Conservation (phyloP, 2,797 vertebrate genomes). For the Siniperca undulata region DNA sequence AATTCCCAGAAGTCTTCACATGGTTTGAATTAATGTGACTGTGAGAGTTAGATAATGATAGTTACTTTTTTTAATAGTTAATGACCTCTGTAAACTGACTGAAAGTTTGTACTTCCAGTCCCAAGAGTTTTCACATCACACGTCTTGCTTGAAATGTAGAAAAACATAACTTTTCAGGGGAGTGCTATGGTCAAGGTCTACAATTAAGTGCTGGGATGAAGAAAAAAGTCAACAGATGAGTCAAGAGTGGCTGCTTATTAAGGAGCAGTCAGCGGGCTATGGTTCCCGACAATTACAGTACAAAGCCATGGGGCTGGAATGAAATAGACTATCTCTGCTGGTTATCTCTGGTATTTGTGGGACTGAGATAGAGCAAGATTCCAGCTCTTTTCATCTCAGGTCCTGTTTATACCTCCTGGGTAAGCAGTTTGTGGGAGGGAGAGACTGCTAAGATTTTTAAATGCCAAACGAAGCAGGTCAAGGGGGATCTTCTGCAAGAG, state of each 20-base stretch:
- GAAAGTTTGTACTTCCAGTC: constrained; percentile 18
- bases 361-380: constrained; percentile 76
- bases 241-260: constrained; percentile 40
- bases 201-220: constrained; percentile 39
- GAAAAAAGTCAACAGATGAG: constrained; percentile 48
- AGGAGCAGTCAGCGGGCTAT: constrained; percentile 30
- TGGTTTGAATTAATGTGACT: constrained; percentile 37
- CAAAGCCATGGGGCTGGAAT: constrained; percentile 63
- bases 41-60: constrained; percentile 51
- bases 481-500: constrained; percentile 8
- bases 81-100: constrained; percentile 25
- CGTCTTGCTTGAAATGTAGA: constrained; percentile 28
- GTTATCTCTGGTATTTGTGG: constrained; percentile 83
- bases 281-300: constrained; percentile 59
- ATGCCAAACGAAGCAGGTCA: constrained; percentile 61
- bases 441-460: constrained; percentile 43
- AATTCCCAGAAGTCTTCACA: constrained; percentile 48
- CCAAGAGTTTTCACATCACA: constrained; percentile 32
- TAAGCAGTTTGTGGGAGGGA: constrained; percentile 63
- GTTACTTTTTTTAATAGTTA: constrained; percentile 43
- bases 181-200: constrained; percentile 46
- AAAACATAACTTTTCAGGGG: constrained; percentile 22
- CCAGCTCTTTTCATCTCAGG: constrained; percentile 69
- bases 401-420: constrained; percentile 62
- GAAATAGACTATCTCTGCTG: constrained; percentile 70